A percentile compares a stretch with the other conserved stretches of the same genome.
These are phyloP conservation scores for Alcedo quadribrachys DNA, from an alignment of 2,797 vertebrate species.

Conservation along the genomic window DNA sequence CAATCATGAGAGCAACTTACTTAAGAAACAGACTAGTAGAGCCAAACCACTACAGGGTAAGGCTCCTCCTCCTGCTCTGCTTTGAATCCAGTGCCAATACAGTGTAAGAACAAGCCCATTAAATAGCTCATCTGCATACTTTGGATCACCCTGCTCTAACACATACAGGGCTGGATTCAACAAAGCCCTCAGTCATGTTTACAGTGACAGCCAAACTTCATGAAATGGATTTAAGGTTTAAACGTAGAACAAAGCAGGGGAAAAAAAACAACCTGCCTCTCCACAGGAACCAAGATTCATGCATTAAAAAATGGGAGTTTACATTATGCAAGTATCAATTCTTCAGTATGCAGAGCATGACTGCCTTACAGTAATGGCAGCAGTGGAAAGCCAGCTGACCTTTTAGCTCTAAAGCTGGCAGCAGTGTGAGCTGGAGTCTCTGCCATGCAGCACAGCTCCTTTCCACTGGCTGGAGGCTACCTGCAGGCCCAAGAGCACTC, in stretches of 20 bases:
- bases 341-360: neutral
- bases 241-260: neutral
- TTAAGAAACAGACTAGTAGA: neutral
- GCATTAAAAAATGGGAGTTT: neutral
- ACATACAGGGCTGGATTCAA: neutral
- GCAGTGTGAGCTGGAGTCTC: neutral
- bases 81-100: neutral
- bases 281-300: neutral
- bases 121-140: neutral
- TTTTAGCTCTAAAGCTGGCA: neutral
- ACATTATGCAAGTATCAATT: neutral
- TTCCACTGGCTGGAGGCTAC: neutral
- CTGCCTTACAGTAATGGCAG: neutral
- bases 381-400: neutral
- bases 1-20: neutral
- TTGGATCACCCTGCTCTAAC: neutral
- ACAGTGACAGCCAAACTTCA: neutral
- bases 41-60: neutral
- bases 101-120: neutral
- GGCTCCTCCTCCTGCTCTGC: neutral
- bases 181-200: neutral
- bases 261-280: neutral
- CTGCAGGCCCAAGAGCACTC: neutral
- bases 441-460: neutral
- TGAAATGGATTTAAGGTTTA: neutral